Percentiles rank a stretch among this genome's conserved stretches.
phyloP scores from a whole-genome alignment of 2,113 vertebrate species.

The Muntiacus muntjak region DNA sequence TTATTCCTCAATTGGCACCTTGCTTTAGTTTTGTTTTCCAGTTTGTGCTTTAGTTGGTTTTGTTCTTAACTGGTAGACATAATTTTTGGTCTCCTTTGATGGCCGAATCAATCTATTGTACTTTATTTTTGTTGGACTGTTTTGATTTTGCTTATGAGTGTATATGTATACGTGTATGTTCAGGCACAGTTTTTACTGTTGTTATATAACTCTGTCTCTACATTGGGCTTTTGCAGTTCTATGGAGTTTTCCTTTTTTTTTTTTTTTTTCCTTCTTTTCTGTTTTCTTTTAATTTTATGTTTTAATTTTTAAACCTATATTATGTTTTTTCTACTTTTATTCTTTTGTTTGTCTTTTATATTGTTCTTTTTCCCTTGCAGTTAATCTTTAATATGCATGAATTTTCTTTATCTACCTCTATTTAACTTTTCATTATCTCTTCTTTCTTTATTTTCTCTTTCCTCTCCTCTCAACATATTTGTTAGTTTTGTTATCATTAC shows the following conservation, averaged over 20 bases:
- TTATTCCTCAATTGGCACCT: not conserved
- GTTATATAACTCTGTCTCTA: not conserved
- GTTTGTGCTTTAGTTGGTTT: not conserved
- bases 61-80: not conserved
- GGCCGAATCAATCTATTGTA: rapidly evolving
- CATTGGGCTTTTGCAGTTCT: not conserved
- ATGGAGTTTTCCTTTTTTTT: not conserved
- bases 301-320: not conserved
- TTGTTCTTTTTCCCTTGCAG: not conserved
- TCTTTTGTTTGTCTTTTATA: not conserved
- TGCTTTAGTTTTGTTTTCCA: not conserved
- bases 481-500: not conserved
- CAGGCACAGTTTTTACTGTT: not conserved
- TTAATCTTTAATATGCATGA: not conserved
- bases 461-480: not conserved
- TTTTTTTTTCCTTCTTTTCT: not conserved
- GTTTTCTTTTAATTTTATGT: not conserved
- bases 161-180: not conserved
- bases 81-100: not conserved
- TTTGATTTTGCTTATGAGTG: not conserved
- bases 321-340: not conserved
- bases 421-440: not conserved
- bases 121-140: not conserved
- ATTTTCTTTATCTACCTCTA: not conserved
- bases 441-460: not conserved